Evolutionary conservation across 2,888 invertebrate species (phyloP).

Genomic region (Pyrrhopygopsis socrates): DNA sequence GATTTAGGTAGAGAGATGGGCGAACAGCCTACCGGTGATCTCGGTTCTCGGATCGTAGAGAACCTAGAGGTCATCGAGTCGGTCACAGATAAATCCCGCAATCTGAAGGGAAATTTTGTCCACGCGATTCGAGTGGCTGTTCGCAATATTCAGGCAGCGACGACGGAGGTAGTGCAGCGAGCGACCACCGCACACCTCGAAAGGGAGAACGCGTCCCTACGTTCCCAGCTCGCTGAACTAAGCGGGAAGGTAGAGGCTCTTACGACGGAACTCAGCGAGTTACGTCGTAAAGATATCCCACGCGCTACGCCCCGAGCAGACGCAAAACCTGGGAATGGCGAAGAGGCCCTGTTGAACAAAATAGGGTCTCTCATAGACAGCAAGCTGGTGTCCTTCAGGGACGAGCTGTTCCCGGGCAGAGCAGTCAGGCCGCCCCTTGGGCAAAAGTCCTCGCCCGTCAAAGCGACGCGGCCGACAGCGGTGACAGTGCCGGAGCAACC

Average conservation of each 20-base stretch:
- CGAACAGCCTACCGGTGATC: constrained; percentile 1
- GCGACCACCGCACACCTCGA: neutral
- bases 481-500: too few species aligned
- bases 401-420: neutral
- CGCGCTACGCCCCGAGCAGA: neutral
- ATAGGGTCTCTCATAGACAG: neutral
- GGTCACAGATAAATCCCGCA: constrained; percentile 20
- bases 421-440: neutral
- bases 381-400: neutral
- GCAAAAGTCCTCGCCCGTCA: neutral
- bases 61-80: constrained; percentile 4
- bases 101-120: constrained; percentile 28
- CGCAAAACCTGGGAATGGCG: neutral
- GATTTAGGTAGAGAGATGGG: neutral
- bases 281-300: neutral
- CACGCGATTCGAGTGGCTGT: constrained; percentile 19
- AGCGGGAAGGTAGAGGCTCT: neutral
- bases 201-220: neutral
- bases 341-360: neutral
- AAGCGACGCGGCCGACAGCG: too few species aligned
- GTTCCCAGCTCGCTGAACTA: neutral
- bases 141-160: constrained; percentile 11
- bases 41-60: neutral
- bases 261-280: neutral
- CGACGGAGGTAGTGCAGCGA: neutral